Conservation (phyloP, 2,113 vertebrate species). For the Ia io region DNA sequence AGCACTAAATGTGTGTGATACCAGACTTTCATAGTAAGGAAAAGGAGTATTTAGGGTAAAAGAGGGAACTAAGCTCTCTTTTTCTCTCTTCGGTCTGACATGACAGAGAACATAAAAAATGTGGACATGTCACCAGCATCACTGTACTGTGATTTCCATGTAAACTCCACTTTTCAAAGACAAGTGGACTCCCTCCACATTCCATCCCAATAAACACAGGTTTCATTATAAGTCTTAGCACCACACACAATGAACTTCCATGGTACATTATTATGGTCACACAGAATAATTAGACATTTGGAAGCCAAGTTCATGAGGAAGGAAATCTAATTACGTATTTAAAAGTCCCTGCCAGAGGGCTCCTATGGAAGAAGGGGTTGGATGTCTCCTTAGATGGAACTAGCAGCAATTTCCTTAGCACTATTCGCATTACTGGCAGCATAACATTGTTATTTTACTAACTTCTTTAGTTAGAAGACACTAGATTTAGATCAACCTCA, state of each 20-base stretch:
- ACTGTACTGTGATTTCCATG: conserved; percentile 27
- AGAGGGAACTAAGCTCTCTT: not conserved
- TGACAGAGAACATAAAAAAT: not conserved
- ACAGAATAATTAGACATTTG: conserved; percentile 5
- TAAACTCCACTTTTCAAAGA: not conserved
- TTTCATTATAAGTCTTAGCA: conserved; percentile 23
- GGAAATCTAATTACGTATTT: conserved; percentile 55
- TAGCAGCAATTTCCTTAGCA: conserved; percentile 3
- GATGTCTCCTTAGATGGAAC: conserved; percentile 23
- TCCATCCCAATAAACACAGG: conserved; percentile 32
- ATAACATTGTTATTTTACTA: not conserved
- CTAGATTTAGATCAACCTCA: not conserved
- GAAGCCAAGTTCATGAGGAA: not conserved
- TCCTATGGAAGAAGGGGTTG: not conserved
- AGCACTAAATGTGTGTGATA: not conserved
- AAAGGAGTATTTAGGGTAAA: not conserved
- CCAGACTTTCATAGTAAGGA: not conserved
- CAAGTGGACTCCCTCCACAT: not conserved
- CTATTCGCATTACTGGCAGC: not conserved
- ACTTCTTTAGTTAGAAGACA: not conserved
- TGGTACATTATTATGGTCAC: conserved; percentile 43
- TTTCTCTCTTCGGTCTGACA: not conserved
- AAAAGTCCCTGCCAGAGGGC: conserved; percentile 29
- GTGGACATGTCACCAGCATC: not conserved
- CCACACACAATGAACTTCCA: conserved; percentile 31